These are phyloP conservation scores for Drosophila parabipectinata DNA, from an alignment of 1,140 invertebrate genomes.

Conservation along the genomic window DNA sequence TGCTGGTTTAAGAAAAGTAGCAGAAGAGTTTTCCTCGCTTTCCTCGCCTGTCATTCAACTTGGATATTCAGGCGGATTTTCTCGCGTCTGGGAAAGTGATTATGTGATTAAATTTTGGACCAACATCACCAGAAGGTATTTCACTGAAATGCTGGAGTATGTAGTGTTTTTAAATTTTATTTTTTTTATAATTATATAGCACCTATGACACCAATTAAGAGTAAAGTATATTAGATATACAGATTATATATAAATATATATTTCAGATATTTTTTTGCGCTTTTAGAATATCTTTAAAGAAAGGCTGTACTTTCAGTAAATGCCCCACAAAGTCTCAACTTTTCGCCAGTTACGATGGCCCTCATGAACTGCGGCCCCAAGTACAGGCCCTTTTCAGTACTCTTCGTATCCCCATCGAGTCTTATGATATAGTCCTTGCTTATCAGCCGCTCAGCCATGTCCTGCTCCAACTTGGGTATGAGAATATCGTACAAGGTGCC, in stretches of 20 bases:
- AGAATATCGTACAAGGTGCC: slow-evolving; percentile 58
- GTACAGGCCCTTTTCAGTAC: slow-evolving; percentile 55
- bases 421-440: slow-evolving; percentile 81
- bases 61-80: slow-evolving; percentile 30
- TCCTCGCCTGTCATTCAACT: slow-evolving; percentile 47
- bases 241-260: background rate
- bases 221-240: background rate
- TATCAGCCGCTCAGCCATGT: slow-evolving; percentile 60
- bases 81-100: slow-evolving; percentile 23
- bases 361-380: slow-evolving; percentile 80
- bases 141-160: background rate
- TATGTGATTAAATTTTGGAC: slow-evolving; percentile 31
- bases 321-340: slow-evolving; percentile 77
- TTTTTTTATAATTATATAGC: slow-evolving; percentile 9
- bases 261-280: background rate
- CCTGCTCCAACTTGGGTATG: slow-evolving; percentile 54
- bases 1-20: slow-evolving; percentile 35
- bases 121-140: slow-evolving; percentile 14
- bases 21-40: slow-evolving; percentile 28
- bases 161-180: slow-evolving; percentile 8
- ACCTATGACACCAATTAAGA: slow-evolving; percentile 30
- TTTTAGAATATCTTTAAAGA: slow-evolving; percentile 28
- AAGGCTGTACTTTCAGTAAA: slow-evolving; percentile 82
- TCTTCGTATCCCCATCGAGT: slow-evolving; percentile 52
- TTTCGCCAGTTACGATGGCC: slow-evolving; percentile 73